These are phyloP conservation scores for Hycleus phaleratus DNA, from an alignment of 1,140 invertebrate genomes.

Conservation along the genomic window DNA sequence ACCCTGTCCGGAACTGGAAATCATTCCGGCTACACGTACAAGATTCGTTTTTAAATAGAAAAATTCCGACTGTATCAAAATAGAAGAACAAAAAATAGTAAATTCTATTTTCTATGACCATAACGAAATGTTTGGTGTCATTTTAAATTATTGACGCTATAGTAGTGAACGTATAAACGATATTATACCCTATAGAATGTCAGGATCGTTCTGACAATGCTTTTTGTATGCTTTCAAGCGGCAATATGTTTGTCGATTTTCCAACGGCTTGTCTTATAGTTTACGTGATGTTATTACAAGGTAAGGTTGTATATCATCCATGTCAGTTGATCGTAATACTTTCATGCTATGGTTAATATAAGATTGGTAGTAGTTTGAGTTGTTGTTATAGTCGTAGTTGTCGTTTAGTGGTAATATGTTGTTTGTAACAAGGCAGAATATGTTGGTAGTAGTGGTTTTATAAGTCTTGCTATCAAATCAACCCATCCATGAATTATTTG, in stretches of 20 bases:
- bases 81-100: too few species aligned
- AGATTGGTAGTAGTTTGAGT: too few species aligned
- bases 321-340: slow-evolving; percentile 27
- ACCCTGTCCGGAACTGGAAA: slow-evolving; percentile 13
- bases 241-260: slow-evolving; percentile 30
- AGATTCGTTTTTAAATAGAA: too few species aligned
- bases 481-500: too few species aligned
- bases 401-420: too few species aligned
- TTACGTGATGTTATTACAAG: slow-evolving; percentile 33
- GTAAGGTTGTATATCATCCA: slow-evolving; percentile 29
- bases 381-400: too few species aligned
- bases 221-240: slow-evolving; percentile 16
- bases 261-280: slow-evolving; percentile 28
- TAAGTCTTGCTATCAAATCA: too few species aligned
- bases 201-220: slow-evolving; percentile 12
- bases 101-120: too few species aligned
- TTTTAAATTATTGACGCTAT: slow-evolving; percentile 12
- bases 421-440: too few species aligned
- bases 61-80: too few species aligned
- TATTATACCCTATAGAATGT: slow-evolving; percentile 7
- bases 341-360: slow-evolving; percentile 10
- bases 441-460: too few species aligned
- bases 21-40: background rate
- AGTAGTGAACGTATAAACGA: slow-evolving; percentile 5
- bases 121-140: background rate